Conservation (phyloP, 2,888 invertebrate genomes). For the Drosophila austrosaltans region DNA sequence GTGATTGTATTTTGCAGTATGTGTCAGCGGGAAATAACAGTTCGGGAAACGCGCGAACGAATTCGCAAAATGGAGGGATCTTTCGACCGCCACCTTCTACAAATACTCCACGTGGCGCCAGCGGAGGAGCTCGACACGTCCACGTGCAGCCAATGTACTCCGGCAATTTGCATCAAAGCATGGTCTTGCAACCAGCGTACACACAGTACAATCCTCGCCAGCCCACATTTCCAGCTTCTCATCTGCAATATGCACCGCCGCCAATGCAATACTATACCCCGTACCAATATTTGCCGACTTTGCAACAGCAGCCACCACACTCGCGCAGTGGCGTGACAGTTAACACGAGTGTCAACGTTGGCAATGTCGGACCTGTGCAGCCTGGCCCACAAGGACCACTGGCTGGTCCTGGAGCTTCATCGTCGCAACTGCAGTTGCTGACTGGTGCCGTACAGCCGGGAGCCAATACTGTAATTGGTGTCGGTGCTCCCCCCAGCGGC, state of each 20-base stretch:
- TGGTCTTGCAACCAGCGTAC: conserved; percentile 72
- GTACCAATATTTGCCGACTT: conserved; percentile 62
- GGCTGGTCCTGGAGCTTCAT: conserved; percentile 70
- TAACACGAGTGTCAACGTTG: conserved; percentile 64
- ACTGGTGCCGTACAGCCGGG: conserved; percentile 81
- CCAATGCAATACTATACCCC: conserved; percentile 61
- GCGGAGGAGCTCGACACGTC: conserved; percentile 68
- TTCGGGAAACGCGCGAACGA: conserved; percentile 74
- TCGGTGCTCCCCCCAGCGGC: conserved; percentile 63
- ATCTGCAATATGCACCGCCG: conserved; percentile 71
- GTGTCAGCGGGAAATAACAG: conserved; percentile 77
- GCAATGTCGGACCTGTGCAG: conserved; percentile 68
- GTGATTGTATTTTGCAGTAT: conserved; percentile 64
- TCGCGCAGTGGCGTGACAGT: conserved; percentile 73
- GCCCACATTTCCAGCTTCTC: conserved; percentile 70
- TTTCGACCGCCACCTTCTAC: conserved; percentile 77
- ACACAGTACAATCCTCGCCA: conserved; percentile 74
- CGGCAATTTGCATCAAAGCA: conserved; percentile 75
- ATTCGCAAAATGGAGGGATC: conserved; percentile 73
- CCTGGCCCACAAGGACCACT: conserved; percentile 75
- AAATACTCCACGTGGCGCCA: conserved; percentile 54
- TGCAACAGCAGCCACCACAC: conserved; percentile 74
- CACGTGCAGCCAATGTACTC: conserved; percentile 77
- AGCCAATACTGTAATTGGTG: conserved; percentile 84
- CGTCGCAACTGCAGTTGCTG: conserved; percentile 72